A percentile compares a stretch with the other conserved stretches of the same genome.
Evolutionary conservation across 2,797 vertebrate species (phyloP).

Genomic region (Oreortyx pictus): DNA sequence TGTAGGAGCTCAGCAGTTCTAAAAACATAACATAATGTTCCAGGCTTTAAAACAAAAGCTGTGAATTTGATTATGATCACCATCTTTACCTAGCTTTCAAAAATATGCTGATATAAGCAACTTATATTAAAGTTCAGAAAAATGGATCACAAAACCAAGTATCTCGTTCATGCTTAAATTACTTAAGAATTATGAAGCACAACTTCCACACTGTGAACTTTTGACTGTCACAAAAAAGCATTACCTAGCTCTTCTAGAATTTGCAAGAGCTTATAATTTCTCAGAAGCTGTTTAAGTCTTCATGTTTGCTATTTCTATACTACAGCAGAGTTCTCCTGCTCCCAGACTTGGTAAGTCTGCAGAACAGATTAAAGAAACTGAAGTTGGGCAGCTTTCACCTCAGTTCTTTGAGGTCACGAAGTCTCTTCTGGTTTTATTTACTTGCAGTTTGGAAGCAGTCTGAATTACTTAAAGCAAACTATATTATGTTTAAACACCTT

Average conservation of each 20-base stretch:
- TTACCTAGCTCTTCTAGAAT: background rate
- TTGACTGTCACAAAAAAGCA: background rate
- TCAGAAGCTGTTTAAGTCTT: background rate
- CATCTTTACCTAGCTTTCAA: background rate
- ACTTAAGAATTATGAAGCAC: background rate
- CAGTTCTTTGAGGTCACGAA: background rate
- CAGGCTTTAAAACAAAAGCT: background rate
- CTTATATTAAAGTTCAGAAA: background rate
- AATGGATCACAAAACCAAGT: background rate
- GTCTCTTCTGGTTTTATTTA: background rate
- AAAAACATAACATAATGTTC: fast-evolving
- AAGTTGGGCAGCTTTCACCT: background rate
- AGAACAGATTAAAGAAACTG: background rate
- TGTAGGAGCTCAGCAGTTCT: background rate
- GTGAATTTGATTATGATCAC: background rate
- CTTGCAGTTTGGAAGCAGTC: background rate
- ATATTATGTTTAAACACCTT: background rate
- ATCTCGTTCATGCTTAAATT: background rate
- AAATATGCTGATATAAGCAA: background rate
- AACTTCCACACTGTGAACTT: background rate
- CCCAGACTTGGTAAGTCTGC: background rate
- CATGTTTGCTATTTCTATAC: background rate
- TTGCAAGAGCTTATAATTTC: background rate
- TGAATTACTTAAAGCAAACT: background rate
- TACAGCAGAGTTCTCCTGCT: background rate